Evolutionary conservation across 1,140 invertebrate species (phyloP), one percentile per base, ranked within the genome.

Genomic region (Cyclargus thomasi): DNA sequence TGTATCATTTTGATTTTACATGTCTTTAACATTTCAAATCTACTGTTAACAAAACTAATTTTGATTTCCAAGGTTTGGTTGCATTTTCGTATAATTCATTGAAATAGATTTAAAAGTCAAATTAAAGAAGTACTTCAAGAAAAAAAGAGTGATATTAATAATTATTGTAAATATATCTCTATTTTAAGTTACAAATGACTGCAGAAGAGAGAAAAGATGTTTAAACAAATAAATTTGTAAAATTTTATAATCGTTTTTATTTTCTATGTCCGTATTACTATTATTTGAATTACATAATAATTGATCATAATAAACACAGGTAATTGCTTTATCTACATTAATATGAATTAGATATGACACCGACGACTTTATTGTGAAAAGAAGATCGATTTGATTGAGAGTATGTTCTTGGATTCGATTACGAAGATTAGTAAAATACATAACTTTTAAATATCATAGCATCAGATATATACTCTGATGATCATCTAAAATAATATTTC

Each of bases 151-250:
- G 71, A 73, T 70, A 70, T 68, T 63, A 67, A 53, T 68, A 53
- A 59, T 68, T 74, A 68, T 72, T n/a, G n/a, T n/a, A n/a, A n/a
- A 74, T 68, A 74, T 74, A 70, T 70, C 62, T 62, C 18, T 39
- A 63, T 39, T 20, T 65, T 77, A 75, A 75, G 74, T 65, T 70
- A 57, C 69, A 77, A 80, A 74, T 66, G 74, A 79, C 75, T 79
- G 77, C 73, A 65, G 69, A 72, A 73, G 73, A 64, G 10, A 68
- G 68, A 63, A 67, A 71, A 71, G 72, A 74, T 66, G 69, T 71
- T 71, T 72, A 75, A 77, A 79, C 75, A 75, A 59, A 80, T 74
- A 70, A 81, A 80, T 75, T 69, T 77, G 70, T 77, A 71, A 73
- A 78, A 77, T 77, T 77, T 67, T 72, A 69, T 35, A 69, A 65